A percentile compares a stretch with the other conserved stretches of the same genome.
Evolutionary conservation across 1,140 invertebrate species (phyloP).

Genomic region (Lordiphosa clarofinis): DNA sequence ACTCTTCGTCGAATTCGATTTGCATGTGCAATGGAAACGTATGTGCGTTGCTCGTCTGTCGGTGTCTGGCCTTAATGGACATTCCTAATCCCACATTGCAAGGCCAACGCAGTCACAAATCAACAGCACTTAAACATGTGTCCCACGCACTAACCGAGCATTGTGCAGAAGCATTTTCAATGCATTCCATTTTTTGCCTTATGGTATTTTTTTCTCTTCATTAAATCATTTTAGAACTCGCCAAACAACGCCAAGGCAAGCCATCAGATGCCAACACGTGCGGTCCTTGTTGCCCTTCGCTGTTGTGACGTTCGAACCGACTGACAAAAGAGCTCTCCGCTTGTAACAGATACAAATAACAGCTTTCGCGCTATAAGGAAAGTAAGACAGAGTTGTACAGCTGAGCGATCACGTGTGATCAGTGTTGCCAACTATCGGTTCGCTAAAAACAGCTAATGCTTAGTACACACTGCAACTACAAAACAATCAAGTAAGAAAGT

Average conservation of each 20-base stretch:
- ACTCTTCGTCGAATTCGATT: conserved; percentile 66
- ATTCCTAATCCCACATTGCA: conserved; percentile 14
- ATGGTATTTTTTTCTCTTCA: conserved; percentile 11
- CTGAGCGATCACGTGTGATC: too few species aligned
- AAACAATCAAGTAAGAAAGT: too few species aligned
- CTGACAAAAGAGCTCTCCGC: conserved; percentile 3
- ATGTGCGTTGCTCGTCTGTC: conserved; percentile 13
- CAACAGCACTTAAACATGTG: conserved; percentile 23
- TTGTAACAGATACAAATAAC: conserved; percentile 12
- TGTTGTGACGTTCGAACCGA: conserved; percentile 21
- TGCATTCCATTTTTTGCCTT: conserved; percentile 27
- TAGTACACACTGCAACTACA: too few species aligned
- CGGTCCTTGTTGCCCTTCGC: conserved; percentile 33
- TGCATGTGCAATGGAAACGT: conserved; percentile 49
- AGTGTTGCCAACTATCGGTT: too few species aligned
- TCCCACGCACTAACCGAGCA: conserved; percentile 47
- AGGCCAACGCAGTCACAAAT: conserved; percentile 39
- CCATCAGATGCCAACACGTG: conserved; percentile 42
- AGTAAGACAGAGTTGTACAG: too few species aligned
- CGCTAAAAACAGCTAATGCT: too few species aligned
- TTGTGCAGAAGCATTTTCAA: not conserved
- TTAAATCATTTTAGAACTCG: conserved; percentile 36
- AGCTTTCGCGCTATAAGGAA: conserved; percentile 22
- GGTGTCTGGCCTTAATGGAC: conserved; percentile 13
- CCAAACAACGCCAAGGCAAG: conserved; percentile 3